Base-by-base conservation (phyloP, 2,888 invertebrate species). In the Conistra vaccinii region DNA sequence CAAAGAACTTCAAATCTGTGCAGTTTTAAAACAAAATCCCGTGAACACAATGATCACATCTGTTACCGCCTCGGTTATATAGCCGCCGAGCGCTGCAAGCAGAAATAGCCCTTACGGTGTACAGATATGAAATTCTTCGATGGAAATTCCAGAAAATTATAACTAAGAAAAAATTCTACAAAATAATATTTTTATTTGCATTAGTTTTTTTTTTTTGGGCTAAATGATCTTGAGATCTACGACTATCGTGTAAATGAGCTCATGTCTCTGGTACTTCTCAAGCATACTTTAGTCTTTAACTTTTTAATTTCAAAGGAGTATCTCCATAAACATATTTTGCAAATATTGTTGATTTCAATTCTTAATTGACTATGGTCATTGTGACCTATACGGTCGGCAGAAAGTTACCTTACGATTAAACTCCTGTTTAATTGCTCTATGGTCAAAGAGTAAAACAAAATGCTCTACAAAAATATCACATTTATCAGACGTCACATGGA, bases 391-490 rank as follows among this genome's bases (percentile, higher is more conserved):
- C 1, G 48, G 66, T 63, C 69, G 55, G 45, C 69, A 63, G n/a
- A 81, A 39, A 61, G 48, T 63, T 69, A 73, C 12, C 53, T 81
- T 70, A 61, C 7, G 14, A 57, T 23, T 67, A 62, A 45, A 74
- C 68, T 86, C 67, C 67, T 73, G 78, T 78, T 65, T 82, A 71
- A 60, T 71, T 60, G 78, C 71, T 83, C 78, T 77, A 57, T 67
- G 58, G n/a, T 66, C 63, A 42, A 76, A 75, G 42, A 72, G 53
- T 75, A 72, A 77, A 53, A 83, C 12, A 82, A 69, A 23, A 65
- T 12, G 23, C 42, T 76, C 55, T 86, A 87, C 69, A 86, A 85
- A 84, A 87, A 87, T 87, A 85, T 85, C 82, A 87, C 85, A 85
- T 81, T 81, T 73, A 81, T 75, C 69, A 78, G 81, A 78, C 75